Evolutionary conservation across 2,113 vertebrate genomes (phyloP).

Genomic region (Anoura caudifer): DNA sequence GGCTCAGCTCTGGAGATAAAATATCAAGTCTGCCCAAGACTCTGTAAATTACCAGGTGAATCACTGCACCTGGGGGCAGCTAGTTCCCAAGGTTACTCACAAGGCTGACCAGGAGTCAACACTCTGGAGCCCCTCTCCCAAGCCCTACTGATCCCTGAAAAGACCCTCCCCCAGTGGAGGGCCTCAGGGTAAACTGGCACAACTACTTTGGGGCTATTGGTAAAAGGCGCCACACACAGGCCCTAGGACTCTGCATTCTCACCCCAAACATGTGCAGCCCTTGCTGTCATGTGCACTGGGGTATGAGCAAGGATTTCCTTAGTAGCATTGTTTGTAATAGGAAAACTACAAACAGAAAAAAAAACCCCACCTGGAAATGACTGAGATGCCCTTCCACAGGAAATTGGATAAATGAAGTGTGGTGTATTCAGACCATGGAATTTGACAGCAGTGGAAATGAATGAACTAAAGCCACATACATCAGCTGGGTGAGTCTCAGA

Average conservation of each 20-base stretch:
- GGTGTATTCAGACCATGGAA: not conserved
- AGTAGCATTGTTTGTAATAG: not conserved
- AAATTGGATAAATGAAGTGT: not conserved
- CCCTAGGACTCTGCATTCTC: not conserved
- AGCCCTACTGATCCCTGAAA: not conserved
- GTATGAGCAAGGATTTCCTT: not conserved
- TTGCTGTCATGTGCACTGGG: too few species aligned
- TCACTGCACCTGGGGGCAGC: not conserved
- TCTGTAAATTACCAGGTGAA: not conserved
- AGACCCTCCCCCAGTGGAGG: not conserved
- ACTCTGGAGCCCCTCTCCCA: not conserved
- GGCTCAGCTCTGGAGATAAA: constrained; percentile 9
- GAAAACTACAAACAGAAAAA: not conserved
- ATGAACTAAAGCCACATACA: not conserved
- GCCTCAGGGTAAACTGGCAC: not conserved
- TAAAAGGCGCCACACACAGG: not conserved
- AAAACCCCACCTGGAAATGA: not conserved
- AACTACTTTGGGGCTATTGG: not conserved
- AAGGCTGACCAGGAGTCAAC: not conserved
- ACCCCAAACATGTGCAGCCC: fast-evolving
- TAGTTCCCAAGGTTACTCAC: not conserved
- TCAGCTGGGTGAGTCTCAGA: not conserved
- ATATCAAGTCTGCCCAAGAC: not conserved
- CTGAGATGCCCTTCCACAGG: not conserved
- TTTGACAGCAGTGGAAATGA: not conserved